Evolutionary conservation across 2,888 invertebrate species (phyloP).

Genomic region (Metellina segmentata): DNA sequence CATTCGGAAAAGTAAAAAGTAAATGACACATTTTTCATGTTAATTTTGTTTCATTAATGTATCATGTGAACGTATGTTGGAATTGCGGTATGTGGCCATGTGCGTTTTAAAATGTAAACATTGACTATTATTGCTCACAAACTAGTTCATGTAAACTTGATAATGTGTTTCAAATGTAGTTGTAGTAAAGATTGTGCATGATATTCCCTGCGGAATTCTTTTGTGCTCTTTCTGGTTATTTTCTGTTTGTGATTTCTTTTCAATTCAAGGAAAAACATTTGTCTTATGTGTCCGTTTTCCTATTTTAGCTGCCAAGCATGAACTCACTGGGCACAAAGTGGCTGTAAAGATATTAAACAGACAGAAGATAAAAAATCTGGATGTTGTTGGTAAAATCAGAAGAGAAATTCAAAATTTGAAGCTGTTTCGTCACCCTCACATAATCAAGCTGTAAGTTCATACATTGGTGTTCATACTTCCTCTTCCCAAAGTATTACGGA

Average conservation of each 20-base stretch:
- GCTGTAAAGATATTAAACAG: slow-evolving; percentile 99
- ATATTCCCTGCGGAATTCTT: background rate
- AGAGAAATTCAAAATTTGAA: slow-evolving; percentile 99
- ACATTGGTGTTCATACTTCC: background rate
- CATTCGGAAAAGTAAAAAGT: slow-evolving; percentile 99
- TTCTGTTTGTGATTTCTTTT: background rate
- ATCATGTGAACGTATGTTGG: background rate
- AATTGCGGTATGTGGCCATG: slow-evolving; percentile 45
- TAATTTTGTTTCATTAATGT: background rate
- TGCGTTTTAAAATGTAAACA: slow-evolving; percentile 69
- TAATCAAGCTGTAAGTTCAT: slow-evolving; percentile 93
- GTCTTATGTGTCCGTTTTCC: background rate
- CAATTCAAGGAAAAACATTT: too few species aligned
- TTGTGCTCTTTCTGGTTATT: background rate
- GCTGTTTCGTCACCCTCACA: slow-evolving; percentile 99
- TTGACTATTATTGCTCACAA: background rate
- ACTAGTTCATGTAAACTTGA: background rate
- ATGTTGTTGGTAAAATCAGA: slow-evolving; percentile 99
- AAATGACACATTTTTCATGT: slow-evolving; percentile 79
- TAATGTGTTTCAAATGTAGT: background rate
- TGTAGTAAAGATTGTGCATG: background rate
- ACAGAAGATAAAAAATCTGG: slow-evolving; percentile 98
- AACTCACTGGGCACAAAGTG: slow-evolving; percentile 98
- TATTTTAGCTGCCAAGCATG: slow-evolving; percentile 92
- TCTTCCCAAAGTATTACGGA: background rate